Conservation (phyloP, 2,888 invertebrate genomes). For the Drosophila hawaiiensis region DNA sequence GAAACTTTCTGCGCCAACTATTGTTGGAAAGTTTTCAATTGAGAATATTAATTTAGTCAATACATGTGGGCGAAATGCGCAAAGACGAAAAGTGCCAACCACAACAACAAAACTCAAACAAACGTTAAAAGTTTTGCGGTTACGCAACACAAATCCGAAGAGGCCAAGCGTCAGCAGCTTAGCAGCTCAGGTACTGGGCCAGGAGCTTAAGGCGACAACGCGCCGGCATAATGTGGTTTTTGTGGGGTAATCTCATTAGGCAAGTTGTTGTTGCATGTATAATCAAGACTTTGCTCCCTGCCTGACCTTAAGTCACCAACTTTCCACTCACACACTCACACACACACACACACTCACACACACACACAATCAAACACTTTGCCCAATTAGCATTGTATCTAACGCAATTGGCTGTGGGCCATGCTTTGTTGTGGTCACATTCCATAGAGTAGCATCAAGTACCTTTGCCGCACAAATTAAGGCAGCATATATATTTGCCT, state of each 20-base stretch:
- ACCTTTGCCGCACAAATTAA: slow-evolving; percentile 50
- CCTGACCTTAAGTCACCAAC: slow-evolving; percentile 27
- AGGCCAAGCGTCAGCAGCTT: slow-evolving; percentile 44
- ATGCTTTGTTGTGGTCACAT: slow-evolving; percentile 75
- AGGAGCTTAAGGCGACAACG: slow-evolving; percentile 54
- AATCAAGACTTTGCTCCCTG: slow-evolving; percentile 46
- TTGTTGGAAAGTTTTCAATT: slow-evolving; percentile 81
- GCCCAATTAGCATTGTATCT: slow-evolving; percentile 76
- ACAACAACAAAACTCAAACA: slow-evolving; percentile 59
- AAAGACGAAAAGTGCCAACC: slow-evolving; percentile 55
- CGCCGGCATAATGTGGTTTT: slow-evolving; percentile 78
- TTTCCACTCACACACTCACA: slow-evolving; percentile 1
- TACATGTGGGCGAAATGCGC: slow-evolving; percentile 76
- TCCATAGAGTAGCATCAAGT: slow-evolving; percentile 51
- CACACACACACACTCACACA: slow-evolving; percentile 6
- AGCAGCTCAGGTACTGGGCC: slow-evolving; percentile 23
- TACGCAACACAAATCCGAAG: slow-evolving; percentile 65
- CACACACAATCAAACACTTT: slow-evolving; percentile 33
- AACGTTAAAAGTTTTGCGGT: slow-evolving; percentile 78
- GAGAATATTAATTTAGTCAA: slow-evolving; percentile 82
- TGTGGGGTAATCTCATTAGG: slow-evolving; percentile 75
- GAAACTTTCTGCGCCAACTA: slow-evolving; percentile 73
- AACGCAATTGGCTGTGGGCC: slow-evolving; percentile 73
- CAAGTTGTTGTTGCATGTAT: slow-evolving; percentile 65
- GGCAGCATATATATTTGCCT: neutral